Evolutionary conservation across 2,797 vertebrate genomes (phyloP), one percentile per base, ranked within the genome.

Genomic region (Setipinna tenuifilis): DNA sequence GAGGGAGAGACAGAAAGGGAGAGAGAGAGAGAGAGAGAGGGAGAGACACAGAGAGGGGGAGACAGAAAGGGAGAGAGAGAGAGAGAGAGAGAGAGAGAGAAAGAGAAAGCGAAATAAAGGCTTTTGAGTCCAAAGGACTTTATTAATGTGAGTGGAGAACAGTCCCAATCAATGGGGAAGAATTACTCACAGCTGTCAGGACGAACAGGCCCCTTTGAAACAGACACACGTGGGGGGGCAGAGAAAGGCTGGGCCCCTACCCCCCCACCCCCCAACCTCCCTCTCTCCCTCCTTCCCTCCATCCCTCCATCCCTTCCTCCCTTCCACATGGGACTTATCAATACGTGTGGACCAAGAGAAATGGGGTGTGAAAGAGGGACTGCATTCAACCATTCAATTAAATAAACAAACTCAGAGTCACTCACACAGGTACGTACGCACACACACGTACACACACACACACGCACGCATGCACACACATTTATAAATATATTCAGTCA

Each of bases 131-230:
- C 35, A 35, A 19, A 41, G 68, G 68, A 75, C 68, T 75, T 75
- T 75, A 75, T 75, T 75, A 75, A 75, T 14, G 28, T 35, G 68
- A 75, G 68, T 75, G 68, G 68, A 75, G 68, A 75, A 17, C 19
- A 14, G 68, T 5, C 28, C 16, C 28, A 35, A 75, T 75, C 68
- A 75, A 75, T 75, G 28, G 68, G 6, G 14, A 75, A 19, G 14
- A 28, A 75, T 75, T 75, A 16, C 28, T 75, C 68, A 75, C 28
- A n/a, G 50, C 50, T 54, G 50, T 54, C 50, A 54, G 50, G 50
- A 54, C 2, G 50, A 54, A 54, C 50, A 41, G 50, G 50, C 7
- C 50, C 50, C 50, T 54, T 9, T 54, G 50, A 54, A 54, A 9
- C 50, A 54, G 9, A 54, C 50, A 54, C 50, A 54, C 50, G 9